These are phyloP conservation scores for Mastigias papua DNA, from an alignment of 30 jellyfish, hydroid and myxozoan species.

Conservation along the genomic window DNA sequence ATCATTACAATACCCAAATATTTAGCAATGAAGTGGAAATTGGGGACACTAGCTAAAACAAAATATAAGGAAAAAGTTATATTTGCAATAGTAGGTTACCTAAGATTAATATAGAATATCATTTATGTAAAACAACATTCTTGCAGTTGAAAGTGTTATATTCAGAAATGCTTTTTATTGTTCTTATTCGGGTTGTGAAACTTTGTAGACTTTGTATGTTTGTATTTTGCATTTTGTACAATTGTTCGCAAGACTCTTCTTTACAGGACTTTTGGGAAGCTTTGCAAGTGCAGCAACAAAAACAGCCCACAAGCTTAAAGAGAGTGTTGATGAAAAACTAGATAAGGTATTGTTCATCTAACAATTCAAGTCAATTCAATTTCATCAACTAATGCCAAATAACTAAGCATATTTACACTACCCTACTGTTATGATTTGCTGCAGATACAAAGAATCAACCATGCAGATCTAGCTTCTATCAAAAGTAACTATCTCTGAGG, in stretches of 20 bases:
- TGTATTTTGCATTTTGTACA: background rate
- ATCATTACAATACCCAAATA: no score
- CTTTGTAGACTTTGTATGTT: background rate
- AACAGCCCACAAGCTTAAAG: conserved; percentile 86
- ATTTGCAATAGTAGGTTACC: background rate
- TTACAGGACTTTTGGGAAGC: conserved; percentile 66
- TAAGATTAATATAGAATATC: background rate
- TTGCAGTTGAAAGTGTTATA: background rate
- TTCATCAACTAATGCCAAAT: no score
- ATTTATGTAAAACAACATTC: background rate
- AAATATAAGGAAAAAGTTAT: no score
- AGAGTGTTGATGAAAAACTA: conserved; percentile 82
- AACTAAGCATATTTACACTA: no score
- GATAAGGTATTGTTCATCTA: conserved; percentile 76
- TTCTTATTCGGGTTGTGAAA: background rate
- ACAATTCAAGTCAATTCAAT: no score
- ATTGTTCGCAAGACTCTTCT: background rate
- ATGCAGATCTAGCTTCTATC: no score
- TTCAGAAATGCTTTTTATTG: background rate
- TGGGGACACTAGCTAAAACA: no score
- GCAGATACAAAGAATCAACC: no score
- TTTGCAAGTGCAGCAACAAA: conserved; percentile 93
- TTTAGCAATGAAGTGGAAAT: no score
- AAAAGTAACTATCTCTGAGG: no score
- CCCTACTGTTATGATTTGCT: no score